phyloP scores from a whole-genome alignment of 2,888 invertebrate species.

The Drosophila yooni region DNA sequence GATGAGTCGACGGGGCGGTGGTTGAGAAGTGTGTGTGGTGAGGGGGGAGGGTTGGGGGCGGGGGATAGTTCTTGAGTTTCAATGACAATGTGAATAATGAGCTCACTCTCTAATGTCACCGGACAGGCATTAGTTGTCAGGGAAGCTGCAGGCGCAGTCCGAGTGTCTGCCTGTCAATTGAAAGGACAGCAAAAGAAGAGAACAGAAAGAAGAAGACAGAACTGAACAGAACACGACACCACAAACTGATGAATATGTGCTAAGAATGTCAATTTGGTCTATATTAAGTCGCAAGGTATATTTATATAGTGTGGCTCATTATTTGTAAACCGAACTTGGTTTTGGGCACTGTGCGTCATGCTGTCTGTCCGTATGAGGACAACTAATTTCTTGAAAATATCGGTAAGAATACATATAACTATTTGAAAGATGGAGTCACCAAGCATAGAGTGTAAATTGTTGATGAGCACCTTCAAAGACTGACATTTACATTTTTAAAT shows the following conservation, averaged over 20 bases:
- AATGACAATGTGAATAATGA: slow-evolving; percentile 28
- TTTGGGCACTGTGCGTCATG: neutral
- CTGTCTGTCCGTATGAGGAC: neutral
- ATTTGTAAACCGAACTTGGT: neutral
- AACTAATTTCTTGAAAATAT: neutral
- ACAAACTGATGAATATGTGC: slow-evolving; percentile 5
- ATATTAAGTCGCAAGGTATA: neutral
- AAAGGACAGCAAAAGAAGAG: slow-evolving; percentile 12
- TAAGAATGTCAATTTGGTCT: slow-evolving; percentile 9
- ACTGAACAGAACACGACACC: neutral
- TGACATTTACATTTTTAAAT: neutral
- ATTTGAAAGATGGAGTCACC: neutral
- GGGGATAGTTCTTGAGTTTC: slow-evolving; percentile 6
- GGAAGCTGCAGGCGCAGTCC: slow-evolving; percentile 20
- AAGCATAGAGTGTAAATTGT: neutral
- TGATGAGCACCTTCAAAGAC: neutral
- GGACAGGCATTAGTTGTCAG: slow-evolving; percentile 22
- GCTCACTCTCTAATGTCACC: slow-evolving; percentile 29
- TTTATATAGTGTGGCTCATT: neutral
- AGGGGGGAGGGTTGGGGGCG: neutral
- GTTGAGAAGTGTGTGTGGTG: neutral
- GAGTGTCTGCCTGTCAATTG: neutral
- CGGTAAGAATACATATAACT: accelerated
- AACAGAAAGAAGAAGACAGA: slow-evolving; percentile 12
- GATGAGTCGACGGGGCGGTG: neutral